These are phyloP conservation scores for Thalpophila matura DNA, from an alignment of 2,888 invertebrate genomes.

Conservation along the genomic window DNA sequence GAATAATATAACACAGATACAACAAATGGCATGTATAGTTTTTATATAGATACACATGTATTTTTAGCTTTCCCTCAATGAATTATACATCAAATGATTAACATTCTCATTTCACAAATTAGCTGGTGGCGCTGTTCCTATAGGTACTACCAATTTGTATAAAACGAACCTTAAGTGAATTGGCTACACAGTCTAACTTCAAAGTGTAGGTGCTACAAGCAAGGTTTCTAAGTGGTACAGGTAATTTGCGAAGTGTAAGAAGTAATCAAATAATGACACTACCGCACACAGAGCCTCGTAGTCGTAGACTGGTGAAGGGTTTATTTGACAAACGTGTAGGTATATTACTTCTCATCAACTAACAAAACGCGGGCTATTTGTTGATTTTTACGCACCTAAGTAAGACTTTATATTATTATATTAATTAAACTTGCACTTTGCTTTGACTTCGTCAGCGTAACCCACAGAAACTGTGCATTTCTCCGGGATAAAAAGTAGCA, in stretches of 20 bases:
- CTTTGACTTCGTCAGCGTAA: too few species aligned
- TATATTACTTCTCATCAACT: not conserved
- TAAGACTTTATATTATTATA: not conserved
- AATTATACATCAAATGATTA: constrained; percentile 10
- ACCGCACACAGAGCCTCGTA: not conserved
- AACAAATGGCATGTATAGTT: not conserved
- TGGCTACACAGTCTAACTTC: not conserved
- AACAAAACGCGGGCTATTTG: not conserved
- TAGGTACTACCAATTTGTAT: not conserved
- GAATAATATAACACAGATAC: not conserved
- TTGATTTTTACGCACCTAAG: not conserved
- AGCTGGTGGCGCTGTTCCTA: not conserved
- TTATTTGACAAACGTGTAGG: constrained; percentile 10
- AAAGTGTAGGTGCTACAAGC: not conserved
- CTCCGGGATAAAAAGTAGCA: too few species aligned
- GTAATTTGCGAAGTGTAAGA: constrained; percentile 6
- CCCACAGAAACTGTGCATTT: too few species aligned
- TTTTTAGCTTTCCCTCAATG: not conserved
- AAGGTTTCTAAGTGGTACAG: not conserved
- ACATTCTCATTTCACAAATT: constrained; percentile 6
- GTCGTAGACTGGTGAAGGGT: not conserved
- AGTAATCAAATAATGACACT: constrained; percentile 25
- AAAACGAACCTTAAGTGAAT: not conserved
- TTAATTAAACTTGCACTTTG: too few species aligned
- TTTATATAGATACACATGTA: too few species aligned